phyloP scores from a whole-genome alignment of 2,888 invertebrate species.

The Acanthosoma haemorrhoidale region DNA sequence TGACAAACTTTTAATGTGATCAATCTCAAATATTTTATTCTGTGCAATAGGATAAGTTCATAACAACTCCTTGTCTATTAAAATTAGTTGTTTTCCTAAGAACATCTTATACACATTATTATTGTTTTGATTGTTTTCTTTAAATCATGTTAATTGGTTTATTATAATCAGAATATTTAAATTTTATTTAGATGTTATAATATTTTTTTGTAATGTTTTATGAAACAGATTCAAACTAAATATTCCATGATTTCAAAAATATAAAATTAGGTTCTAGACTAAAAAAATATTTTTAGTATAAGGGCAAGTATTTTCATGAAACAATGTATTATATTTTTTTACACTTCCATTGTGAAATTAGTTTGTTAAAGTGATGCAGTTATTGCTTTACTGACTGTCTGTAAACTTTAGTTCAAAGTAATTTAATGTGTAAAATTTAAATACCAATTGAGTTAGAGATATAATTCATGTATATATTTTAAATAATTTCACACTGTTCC shows the following conservation, averaged over 20 bases:
- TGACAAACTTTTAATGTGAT: too few relatives aligned
- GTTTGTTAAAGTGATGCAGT: slow-evolving; percentile 15
- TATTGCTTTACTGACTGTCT: slow-evolving; percentile 19
- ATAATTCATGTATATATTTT: slow-evolving; percentile 1
- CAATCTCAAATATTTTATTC: background rate
- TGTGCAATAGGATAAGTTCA: background rate
- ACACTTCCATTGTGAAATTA: slow-evolving; percentile 20
- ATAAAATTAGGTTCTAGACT: slow-evolving; percentile 18
- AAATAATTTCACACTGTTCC: background rate
- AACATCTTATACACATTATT: background rate
- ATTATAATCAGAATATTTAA: background rate
- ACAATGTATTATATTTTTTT: slow-evolving; percentile 29
- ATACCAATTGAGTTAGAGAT: slow-evolving; percentile 10
- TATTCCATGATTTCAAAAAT: background rate
- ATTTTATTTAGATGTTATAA: background rate
- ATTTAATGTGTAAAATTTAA: slow-evolving; percentile 3
- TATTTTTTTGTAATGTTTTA: background rate
- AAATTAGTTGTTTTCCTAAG: background rate
- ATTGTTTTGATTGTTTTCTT: background rate
- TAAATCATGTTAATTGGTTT: background rate
- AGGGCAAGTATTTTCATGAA: slow-evolving; percentile 26
- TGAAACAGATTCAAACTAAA: background rate
- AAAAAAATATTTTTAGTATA: slow-evolving; percentile 23
- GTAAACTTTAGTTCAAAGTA: slow-evolving; percentile 12
- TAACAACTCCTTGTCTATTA: background rate